Conservation (phyloP, 2,797 vertebrate genomes). For the Microctenopoma stevenorrisi region DNA sequence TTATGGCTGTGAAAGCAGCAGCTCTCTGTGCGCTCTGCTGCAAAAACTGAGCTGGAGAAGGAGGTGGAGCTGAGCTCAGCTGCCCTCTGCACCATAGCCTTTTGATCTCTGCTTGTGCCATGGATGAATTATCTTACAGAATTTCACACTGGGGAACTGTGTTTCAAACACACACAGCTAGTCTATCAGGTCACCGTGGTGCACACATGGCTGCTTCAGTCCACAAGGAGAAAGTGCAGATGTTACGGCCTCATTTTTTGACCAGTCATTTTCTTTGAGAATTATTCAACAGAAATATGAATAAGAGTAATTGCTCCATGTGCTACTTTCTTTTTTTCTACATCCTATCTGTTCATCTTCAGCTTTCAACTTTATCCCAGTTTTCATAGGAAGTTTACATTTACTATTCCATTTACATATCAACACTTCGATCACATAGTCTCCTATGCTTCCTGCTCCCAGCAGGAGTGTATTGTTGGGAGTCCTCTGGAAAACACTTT, state of each 20-base stretch:
- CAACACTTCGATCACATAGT: slow-evolving; percentile 56
- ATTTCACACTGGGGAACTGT: slow-evolving; percentile 82
- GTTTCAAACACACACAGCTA: slow-evolving; percentile 73
- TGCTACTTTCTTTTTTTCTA: slow-evolving; percentile 25
- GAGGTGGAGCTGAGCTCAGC: slow-evolving; percentile 59
- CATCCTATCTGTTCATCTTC: slow-evolving; percentile 48
- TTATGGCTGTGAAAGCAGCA: slow-evolving; percentile 69
- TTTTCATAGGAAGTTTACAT: slow-evolving; percentile 48
- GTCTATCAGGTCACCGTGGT: slow-evolving; percentile 73
- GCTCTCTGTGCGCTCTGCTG: slow-evolving; percentile 56
- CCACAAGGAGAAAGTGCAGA: slow-evolving; percentile 53
- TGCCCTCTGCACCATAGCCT: slow-evolving; percentile 77
- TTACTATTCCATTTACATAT: slow-evolving; percentile 27
- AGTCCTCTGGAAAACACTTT: slow-evolving; percentile 74
- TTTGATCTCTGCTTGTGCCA: slow-evolving; percentile 83
- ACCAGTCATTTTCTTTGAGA: slow-evolving; percentile 64
- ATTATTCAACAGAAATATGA: slow-evolving; percentile 67
- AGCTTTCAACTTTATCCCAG: slow-evolving; percentile 39
- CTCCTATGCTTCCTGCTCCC: slow-evolving; percentile 70
- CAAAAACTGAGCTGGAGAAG: slow-evolving; percentile 42
- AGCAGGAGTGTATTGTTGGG: slow-evolving; percentile 77
- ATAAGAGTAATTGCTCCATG: slow-evolving; percentile 50
- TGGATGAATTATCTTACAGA: slow-evolving; percentile 85
- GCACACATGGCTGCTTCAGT: slow-evolving; percentile 62
- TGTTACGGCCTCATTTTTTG: slow-evolving; percentile 43